Conservation (phyloP, 2,113 vertebrate genomes). For the Ascaphus truei region DNA sequence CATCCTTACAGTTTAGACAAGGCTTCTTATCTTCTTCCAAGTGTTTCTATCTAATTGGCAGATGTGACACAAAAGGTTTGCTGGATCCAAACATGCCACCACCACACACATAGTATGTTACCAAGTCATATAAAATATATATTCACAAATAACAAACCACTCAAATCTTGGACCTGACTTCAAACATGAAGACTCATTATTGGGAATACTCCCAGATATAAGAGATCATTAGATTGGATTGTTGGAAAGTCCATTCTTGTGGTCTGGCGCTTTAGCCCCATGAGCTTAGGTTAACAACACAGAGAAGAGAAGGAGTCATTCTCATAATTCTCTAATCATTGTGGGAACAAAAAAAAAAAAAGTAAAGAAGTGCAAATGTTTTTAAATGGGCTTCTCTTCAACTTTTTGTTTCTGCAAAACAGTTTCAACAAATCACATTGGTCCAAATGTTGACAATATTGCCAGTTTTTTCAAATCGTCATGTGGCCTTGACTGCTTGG, state of each 20-base stretch:
- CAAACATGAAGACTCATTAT: constrained; percentile 1
- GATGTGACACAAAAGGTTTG: background rate
- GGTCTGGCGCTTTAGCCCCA: background rate
- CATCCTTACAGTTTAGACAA: background rate
- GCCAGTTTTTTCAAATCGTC: too few relatives aligned
- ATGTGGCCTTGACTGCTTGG: too few relatives aligned
- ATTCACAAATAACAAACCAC: background rate
- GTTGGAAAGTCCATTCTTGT: constrained; percentile 26
- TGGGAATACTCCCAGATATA: background rate
- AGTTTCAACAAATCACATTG: too few relatives aligned
- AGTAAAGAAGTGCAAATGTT: too few relatives aligned
- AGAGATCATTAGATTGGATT: background rate
- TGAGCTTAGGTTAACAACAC: background rate
- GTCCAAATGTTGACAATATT: too few relatives aligned
- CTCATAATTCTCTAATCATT: background rate
- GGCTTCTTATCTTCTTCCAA: background rate
- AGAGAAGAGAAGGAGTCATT: background rate
- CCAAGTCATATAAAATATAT: constrained; percentile 23
- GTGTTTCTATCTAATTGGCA: background rate
- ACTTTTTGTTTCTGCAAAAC: too few relatives aligned
- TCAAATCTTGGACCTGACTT: constrained; percentile 8
- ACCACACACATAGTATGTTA: constrained; percentile 21
- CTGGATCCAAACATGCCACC: constrained; percentile 3
- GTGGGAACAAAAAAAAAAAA: constrained; percentile 13
- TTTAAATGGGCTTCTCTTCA: too few relatives aligned